Evolutionary conservation across 2,113 vertebrate species (phyloP), one percentile per base, ranked within the genome.

Genomic region (Sinocyclocheilus anshuiensis): DNA sequence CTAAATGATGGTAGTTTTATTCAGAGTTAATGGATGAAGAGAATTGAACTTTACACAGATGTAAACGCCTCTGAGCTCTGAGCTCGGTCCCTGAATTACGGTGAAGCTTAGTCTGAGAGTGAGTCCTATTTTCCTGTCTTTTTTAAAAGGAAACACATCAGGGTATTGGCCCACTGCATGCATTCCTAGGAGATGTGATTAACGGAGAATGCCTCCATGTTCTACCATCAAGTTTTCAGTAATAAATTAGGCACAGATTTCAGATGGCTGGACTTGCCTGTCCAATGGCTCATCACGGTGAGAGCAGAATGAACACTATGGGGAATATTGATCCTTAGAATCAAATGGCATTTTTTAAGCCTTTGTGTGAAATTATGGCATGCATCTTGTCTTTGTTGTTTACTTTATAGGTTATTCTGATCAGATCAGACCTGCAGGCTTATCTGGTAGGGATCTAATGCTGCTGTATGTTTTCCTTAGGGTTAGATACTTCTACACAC

Each of bases 151-250:
- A 90, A 94, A 92, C 87, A 93, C 92, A 92, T 94, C 77, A 89
- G 93, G 90, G 92, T 93, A 93, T 94, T 94, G 92, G 94, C 92
- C 91, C 90, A 92, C 89, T 92, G 89, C 92, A 91, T 86, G 86
- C 91, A 88, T 90, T 93, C 94, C 94, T 95, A 91, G 92, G 93
- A 94, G 93, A 94, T 93, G 93, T 94, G 94, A 94, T 94, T 94
- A 94, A 94, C 93, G 90, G 84, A 87, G 92, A 95, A 95, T 93
- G 91, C 93, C 91, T 93, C 93, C 87, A 92, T 94, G 93, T 93
- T 93, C 89, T 92, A 85, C 87, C 87, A 90, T 91, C 87, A 91
- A 90, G 89, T 91, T 93, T 88, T 91, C 88, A 86, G 86, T 92
- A 94, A 94, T 94, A 94, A 95, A 95, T 94, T 90, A 94, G 92